phyloP scores from a whole-genome alignment of 2,797 vertebrate species.

The Picus viridis region DNA sequence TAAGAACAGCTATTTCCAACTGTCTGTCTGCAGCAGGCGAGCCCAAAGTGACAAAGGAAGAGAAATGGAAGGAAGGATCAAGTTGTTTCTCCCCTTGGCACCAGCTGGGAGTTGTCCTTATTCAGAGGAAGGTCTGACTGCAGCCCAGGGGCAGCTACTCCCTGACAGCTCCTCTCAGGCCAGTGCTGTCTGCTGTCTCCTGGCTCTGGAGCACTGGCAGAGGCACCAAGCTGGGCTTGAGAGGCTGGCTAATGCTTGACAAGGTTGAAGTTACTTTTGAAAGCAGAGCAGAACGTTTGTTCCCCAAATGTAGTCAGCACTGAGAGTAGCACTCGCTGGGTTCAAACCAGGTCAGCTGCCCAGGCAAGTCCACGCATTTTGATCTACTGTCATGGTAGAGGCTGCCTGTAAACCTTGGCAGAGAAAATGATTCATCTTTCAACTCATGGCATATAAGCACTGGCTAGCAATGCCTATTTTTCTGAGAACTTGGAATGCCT shows the following conservation, averaged over 20 bases:
- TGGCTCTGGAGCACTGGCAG: background rate
- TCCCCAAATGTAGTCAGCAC: conserved; percentile 39
- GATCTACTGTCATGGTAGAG: conserved; percentile 45
- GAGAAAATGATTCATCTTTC: conserved; percentile 59
- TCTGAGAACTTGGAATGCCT: conserved; percentile 62
- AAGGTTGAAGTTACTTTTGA: conserved; percentile 31
- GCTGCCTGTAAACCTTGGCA: conserved; percentile 44
- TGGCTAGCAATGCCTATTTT: conserved; percentile 55
- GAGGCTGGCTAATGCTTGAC: conserved; percentile 23
- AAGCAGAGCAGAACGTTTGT: conserved; percentile 10
- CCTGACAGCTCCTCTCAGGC: background rate
- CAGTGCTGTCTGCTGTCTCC: background rate
- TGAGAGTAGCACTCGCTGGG: background rate
- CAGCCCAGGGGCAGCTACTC: background rate
- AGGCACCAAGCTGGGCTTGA: background rate
- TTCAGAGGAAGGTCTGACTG: background rate
- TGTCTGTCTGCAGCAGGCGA: conserved; percentile 37
- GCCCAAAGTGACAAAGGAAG: conserved; percentile 53
- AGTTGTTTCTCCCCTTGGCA: conserved; percentile 44
- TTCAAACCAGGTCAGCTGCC: conserved; percentile 68
- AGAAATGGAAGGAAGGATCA: conserved; percentile 40
- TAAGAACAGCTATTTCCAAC: conserved; percentile 71
- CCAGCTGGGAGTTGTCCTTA: conserved; percentile 52
- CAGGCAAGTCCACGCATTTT: conserved; percentile 30
- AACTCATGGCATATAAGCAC: conserved; percentile 28